A percentile compares a stretch with the other conserved stretches of the same genome.
Conservation (phyloP, 1,140 invertebrate species). For the Drosophila bocqueti region DNA sequence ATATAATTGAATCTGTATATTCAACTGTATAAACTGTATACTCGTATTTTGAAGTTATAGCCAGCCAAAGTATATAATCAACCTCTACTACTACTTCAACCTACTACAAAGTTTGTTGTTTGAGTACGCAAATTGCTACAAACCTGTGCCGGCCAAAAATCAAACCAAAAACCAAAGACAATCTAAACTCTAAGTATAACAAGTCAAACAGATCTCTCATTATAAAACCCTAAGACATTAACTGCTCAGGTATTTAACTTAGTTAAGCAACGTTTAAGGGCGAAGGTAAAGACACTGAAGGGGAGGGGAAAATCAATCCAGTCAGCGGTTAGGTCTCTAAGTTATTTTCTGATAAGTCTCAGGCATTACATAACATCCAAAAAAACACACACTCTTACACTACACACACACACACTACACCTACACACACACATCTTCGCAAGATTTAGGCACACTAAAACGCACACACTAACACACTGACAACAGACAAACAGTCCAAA, state of each 20-base stretch:
- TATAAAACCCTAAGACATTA: conserved; percentile 61
- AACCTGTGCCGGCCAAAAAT: conserved; percentile 76
- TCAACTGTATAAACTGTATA: conserved; percentile 75
- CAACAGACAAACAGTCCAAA: conserved; percentile 59
- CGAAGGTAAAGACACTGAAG: conserved; percentile 22
- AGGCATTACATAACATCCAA: conserved; percentile 37
- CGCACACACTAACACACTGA: conserved; percentile 54
- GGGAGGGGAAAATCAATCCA: conserved; percentile 8
- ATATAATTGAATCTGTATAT: conserved; percentile 57
- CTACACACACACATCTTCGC: conserved; percentile 44
- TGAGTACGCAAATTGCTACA: conserved; percentile 82
- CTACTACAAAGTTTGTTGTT: conserved; percentile 77
- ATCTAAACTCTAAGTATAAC: conserved; percentile 78
- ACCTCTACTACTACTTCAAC: conserved; percentile 55
- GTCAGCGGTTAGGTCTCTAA: conserved; percentile 34
- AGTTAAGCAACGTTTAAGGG: conserved; percentile 43
- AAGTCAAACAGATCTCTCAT: conserved; percentile 50
- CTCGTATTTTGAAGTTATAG: conserved; percentile 81
- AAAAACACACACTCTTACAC: conserved; percentile 22
- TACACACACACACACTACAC: conserved; percentile 44
- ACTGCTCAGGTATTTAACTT: conserved; percentile 72
- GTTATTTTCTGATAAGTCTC: conserved; percentile 52
- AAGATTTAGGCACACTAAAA: conserved; percentile 66
- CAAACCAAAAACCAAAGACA: conserved; percentile 56
- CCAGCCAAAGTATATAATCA: conserved; percentile 72